Conservation (phyloP, 2,113 vertebrate species). For the Xenopus tropicalis region DNA sequence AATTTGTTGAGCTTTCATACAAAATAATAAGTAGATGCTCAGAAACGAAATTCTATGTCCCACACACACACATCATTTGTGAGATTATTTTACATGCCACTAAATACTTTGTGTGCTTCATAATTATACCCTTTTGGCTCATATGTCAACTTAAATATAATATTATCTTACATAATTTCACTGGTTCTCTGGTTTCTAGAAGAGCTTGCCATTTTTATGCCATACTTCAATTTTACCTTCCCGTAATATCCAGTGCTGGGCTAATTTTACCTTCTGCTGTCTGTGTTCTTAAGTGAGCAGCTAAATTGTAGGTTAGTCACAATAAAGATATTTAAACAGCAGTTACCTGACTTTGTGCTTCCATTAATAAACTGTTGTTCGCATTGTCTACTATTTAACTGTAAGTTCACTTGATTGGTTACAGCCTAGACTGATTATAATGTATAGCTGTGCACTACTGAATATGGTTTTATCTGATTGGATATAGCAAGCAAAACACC, state of each 20-base stretch:
- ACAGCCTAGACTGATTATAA: too few species aligned
- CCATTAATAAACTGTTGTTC: too few species aligned
- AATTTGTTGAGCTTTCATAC: conserved; percentile 42
- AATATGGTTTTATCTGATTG: too few species aligned
- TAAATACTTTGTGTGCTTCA: conserved; percentile 33
- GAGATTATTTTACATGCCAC: conserved; percentile 42
- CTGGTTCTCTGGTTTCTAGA: conserved; percentile 14
- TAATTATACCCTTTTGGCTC: conserved; percentile 40
- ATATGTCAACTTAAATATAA: conserved; percentile 38
- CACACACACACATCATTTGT: conserved; percentile 22
- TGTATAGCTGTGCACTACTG: too few species aligned
- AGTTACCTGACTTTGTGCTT: too few species aligned
- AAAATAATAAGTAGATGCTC: conserved; percentile 46
- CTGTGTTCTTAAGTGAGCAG: conserved; percentile 14
- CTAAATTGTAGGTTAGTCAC: neutral
- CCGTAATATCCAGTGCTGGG: conserved; percentile 37
- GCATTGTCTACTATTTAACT: too few species aligned
- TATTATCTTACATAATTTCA: conserved; percentile 25
- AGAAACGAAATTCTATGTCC: conserved; percentile 39
- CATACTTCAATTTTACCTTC: conserved; percentile 26
- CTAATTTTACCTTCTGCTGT: conserved; percentile 35
- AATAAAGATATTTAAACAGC: too few species aligned
- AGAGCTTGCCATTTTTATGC: conserved; percentile 32
- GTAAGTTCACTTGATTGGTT: too few species aligned
- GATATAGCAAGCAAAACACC: too few species aligned